phyloP scores from a whole-genome alignment of 2,797 vertebrate genomes.

The Bucorvus abyssinicus region DNA sequence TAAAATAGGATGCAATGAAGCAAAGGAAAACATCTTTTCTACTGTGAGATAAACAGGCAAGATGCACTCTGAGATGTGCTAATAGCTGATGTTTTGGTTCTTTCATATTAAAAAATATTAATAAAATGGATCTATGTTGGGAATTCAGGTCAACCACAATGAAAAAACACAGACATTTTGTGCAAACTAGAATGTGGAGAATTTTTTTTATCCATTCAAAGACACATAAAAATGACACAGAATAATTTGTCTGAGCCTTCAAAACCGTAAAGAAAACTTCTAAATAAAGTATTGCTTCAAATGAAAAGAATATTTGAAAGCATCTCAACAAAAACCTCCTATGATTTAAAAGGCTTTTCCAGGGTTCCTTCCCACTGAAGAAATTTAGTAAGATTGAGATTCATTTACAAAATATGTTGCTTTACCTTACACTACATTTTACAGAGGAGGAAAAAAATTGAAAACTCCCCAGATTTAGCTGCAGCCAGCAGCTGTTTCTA shows the following conservation, averaged over 20 bases:
- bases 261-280: background rate
- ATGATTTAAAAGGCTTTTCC: background rate
- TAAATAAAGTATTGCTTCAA: background rate
- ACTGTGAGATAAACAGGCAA: background rate
- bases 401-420: background rate
- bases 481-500: background rate
- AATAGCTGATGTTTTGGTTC: background rate
- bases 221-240: background rate
- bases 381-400: background rate
- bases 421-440: background rate
- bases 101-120: background rate
- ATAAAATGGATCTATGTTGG: background rate
- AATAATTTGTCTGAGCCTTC: background rate
- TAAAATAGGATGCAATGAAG: conserved; percentile 6
- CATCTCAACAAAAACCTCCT: background rate
- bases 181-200: background rate
- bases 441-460: too few relatives aligned
- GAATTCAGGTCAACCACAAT: conserved; percentile 12
- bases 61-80: background rate
- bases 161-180: background rate
- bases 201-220: background rate
- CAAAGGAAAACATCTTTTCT: background rate
- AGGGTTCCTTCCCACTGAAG: background rate
- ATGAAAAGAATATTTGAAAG: background rate
- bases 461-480: background rate